Evolutionary conservation across 2,888 invertebrate species (phyloP), one percentile per base, ranked within the genome.

Genomic region (Lasioglossum zephyrum): DNA sequence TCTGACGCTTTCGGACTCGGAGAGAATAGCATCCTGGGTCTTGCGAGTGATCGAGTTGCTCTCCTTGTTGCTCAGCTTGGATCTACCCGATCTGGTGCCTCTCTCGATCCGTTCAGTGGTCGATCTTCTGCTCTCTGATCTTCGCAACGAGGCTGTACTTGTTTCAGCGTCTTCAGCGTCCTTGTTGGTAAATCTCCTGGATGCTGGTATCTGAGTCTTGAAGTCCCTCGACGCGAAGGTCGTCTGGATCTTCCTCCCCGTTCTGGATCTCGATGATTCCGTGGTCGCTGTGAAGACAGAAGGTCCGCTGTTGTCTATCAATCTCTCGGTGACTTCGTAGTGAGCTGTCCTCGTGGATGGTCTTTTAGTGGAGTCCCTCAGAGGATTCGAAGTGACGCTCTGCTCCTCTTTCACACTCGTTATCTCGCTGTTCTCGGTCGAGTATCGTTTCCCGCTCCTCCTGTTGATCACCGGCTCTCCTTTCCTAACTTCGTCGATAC

Each of bases 211-310:
- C 39, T 89, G 90, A 16, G 81, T 89, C 81, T 85, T 90, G 4
- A 89, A 79, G 44, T 93, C 91, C 4, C 82, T 89, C 16, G 89
- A 75, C 1, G 89, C 85, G 22, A 88, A 79, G 4, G 91, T 91
- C 0, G 87, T 88, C 18, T 94, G 93, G 49, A 93, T 92, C 82
- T 94, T 94, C 66, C 94, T 88, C 13, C 93, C 94, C 0, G 92
- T 93, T 83, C 94, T 91, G 1, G 92, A 93, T 60, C 92, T 91
- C 53, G 92, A 84, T 0, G 85, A 72, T 16, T 86, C 86, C 0
- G 91, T 76, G 18, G 88, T 76, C 1, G 84, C 87, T 0, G 85
- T 60, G 57, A 89, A 91, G 4, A 91, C 87, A 0, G 90, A 90
- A 0, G 90, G 89, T 13, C 83, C 89, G 49, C 36, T 82, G 66